Conservation (phyloP, 2,797 vertebrate genomes). For the Pachyuromys duprasi region DNA sequence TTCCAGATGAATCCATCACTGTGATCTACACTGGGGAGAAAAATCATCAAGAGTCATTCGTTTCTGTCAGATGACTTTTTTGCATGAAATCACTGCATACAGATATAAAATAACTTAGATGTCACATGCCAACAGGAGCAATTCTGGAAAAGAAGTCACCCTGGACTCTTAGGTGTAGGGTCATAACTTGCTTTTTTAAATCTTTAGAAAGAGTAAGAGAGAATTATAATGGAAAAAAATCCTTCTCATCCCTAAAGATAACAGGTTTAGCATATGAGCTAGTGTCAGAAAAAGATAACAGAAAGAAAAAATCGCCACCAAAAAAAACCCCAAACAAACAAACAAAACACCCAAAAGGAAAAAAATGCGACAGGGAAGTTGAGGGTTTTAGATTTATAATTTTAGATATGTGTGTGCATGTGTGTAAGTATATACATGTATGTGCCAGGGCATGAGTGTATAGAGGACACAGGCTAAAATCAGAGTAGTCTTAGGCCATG, state of each 20-base stretch:
- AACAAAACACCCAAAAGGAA: background rate
- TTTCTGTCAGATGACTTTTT: slow-evolving; percentile 35
- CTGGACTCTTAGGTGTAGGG: background rate
- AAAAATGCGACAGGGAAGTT: background rate
- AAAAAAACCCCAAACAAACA: no score
- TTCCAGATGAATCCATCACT: slow-evolving; percentile 13
- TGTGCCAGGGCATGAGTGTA: background rate
- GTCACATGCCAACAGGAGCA: background rate
- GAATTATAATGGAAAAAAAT: background rate
- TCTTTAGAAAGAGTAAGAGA: background rate
- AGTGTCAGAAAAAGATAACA: background rate
- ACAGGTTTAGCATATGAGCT: no score
- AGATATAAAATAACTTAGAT: background rate
- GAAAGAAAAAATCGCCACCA: background rate
- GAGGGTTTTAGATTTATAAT: background rate
- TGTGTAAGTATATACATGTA: background rate
- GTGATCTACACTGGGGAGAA: slow-evolving; percentile 33
- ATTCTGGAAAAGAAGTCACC: background rate
- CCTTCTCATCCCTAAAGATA: background rate
- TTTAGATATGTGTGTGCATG: background rate
- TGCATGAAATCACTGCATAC: background rate
- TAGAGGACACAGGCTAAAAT: background rate
- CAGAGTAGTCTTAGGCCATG: background rate
- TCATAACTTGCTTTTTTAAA: background rate
- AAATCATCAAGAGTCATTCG: slow-evolving; percentile 5